A percentile compares a stretch with the other conserved stretches of the same genome.
These are phyloP conservation scores for Lithosia quadra DNA, from an alignment of 2,888 invertebrate species.

Conservation along the genomic window DNA sequence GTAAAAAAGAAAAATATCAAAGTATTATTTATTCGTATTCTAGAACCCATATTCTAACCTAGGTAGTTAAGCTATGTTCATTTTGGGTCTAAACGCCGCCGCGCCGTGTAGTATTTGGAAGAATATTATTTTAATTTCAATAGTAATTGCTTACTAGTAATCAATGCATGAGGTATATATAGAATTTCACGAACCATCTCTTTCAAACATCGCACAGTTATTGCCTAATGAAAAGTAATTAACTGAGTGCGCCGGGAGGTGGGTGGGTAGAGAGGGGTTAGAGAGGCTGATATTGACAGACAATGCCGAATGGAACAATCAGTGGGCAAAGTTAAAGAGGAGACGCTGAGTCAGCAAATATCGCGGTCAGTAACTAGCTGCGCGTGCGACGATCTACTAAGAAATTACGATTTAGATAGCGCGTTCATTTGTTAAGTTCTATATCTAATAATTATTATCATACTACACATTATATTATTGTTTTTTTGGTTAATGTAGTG, in stretches of 20 bases:
- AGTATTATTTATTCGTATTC: too few species aligned
- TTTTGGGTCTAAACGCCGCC: too few species aligned
- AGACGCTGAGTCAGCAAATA: constrained; percentile 83
- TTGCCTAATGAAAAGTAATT: constrained; percentile 87
- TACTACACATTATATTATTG: not conserved
- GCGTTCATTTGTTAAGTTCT: constrained; percentile 22
- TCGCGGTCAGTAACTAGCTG: constrained; percentile 72
- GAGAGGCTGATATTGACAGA: constrained; percentile 76
- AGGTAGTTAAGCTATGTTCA: too few species aligned
- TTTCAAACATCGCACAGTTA: constrained; percentile 64
- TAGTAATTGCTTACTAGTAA: too few species aligned
- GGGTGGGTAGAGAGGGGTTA: constrained; percentile 47
- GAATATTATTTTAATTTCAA: too few species aligned
- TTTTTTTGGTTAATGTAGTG: not conserved
- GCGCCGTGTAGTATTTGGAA: too few species aligned
- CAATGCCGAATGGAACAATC: constrained; percentile 84
- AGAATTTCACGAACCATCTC: constrained; percentile 17
- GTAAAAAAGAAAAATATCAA: too few species aligned
- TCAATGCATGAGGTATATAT: not conserved
- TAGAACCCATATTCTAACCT: too few species aligned
- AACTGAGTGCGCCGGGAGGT: constrained; percentile 63
- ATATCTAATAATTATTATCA: too few species aligned
- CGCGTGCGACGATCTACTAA: constrained; percentile 56
- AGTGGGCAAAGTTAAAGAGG: constrained; percentile 80
- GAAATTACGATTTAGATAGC: constrained; percentile 33